Evolutionary conservation across 2,113 vertebrate species (phyloP).

Genomic region (Isurus oxyrinchus): DNA sequence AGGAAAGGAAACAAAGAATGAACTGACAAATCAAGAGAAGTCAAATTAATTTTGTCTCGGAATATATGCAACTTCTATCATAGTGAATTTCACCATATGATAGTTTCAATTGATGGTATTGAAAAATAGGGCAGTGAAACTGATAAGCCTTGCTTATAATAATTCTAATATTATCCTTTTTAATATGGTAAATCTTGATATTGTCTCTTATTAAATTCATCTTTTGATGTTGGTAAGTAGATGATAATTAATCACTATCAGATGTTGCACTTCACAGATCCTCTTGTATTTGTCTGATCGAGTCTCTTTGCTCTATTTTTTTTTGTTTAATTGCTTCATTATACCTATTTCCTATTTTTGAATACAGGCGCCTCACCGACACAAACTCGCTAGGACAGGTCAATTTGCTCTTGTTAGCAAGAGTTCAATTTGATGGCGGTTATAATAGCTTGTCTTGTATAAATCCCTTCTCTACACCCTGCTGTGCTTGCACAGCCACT

Average conservation of each 20-base stretch:
- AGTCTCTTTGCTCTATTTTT: background rate
- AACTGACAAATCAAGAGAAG: background rate
- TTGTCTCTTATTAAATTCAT: background rate
- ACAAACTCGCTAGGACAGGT: background rate
- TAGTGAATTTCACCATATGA: background rate
- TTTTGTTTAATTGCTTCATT: background rate
- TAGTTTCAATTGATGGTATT: background rate
- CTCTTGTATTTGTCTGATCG: background rate
- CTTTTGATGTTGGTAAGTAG: slow-evolving; percentile 18
- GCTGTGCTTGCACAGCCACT: background rate
- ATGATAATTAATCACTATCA: background rate
- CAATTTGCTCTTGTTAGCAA: background rate
- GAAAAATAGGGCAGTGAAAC: background rate
- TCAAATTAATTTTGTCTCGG: background rate
- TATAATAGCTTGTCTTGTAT: background rate
- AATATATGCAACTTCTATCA: background rate
- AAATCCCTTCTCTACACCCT: background rate
- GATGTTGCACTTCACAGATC: slow-evolving; percentile 16
- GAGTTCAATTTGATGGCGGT: background rate
- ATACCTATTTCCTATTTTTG: background rate
- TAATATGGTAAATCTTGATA: background rate
- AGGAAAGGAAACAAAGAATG: background rate
- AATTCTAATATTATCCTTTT: background rate
- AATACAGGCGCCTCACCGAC: background rate
- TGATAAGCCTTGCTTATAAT: background rate